phyloP scores from a whole-genome alignment of 1,140 invertebrate species.

The Apocrypta bakeri region DNA sequence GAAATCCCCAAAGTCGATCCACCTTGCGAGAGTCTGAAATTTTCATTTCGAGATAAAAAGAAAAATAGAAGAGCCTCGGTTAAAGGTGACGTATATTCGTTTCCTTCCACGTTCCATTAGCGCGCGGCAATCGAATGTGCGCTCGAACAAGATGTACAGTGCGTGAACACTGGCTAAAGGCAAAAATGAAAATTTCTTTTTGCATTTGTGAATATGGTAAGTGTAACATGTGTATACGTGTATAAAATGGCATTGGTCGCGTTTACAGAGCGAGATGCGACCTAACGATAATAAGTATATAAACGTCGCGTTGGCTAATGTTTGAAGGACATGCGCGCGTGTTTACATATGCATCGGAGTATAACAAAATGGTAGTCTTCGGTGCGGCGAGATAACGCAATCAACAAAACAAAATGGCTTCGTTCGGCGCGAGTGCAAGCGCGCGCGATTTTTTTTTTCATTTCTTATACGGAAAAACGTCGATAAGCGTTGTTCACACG shows the following conservation, averaged over 20 bases:
- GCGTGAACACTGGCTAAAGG: background rate
- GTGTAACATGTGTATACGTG: background rate
- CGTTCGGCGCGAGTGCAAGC: conserved; percentile 20
- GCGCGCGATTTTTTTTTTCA: conserved; percentile 36
- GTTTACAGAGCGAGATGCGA: conserved; percentile 68
- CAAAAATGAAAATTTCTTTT: background rate
- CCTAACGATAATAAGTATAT: conserved; percentile 39
- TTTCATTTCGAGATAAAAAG: background rate
- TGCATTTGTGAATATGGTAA: conserved; percentile 42
- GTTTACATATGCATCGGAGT: conserved; percentile 9
- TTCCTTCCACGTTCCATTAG: conserved; percentile 14
- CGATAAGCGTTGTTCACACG: no score
- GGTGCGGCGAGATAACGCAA: conserved; percentile 19
- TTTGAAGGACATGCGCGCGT: conserved; percentile 20
- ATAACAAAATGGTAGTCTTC: conserved; percentile 50
- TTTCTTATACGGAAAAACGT: background rate
- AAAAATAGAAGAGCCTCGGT: no score
- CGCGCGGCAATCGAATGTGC: conserved; percentile 48
- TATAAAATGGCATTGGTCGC: conserved; percentile 35
- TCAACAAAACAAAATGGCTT: conserved; percentile 49
- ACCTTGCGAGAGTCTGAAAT: background rate
- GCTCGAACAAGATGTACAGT: conserved; percentile 55
- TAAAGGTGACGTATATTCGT: no score
- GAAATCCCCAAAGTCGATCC: background rate
- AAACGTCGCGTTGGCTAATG: conserved; percentile 29